These are phyloP conservation scores for Philhelius pedissequus DNA, from an alignment of 2,888 invertebrate genomes.

Conservation along the genomic window DNA sequence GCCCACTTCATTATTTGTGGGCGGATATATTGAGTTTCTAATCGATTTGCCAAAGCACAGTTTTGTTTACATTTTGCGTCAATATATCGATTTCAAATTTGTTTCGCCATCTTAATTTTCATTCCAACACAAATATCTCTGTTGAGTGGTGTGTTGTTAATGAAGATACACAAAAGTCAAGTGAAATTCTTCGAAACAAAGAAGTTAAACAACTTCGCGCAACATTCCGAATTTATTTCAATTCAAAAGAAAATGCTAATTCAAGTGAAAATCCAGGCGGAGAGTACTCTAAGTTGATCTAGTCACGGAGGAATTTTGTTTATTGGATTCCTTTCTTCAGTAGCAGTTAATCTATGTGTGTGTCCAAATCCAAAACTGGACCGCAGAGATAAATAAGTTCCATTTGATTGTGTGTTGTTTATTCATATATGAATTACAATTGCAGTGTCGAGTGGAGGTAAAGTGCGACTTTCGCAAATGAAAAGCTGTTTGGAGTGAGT, in stretches of 20 bases:
- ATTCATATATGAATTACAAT: not conserved
- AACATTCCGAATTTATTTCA: not conserved
- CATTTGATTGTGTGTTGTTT: not conserved
- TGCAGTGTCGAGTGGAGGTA: conserved; percentile 12
- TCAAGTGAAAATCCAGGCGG: conserved; percentile 10
- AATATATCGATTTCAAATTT: not conserved
- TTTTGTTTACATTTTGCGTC: conserved; percentile 43
- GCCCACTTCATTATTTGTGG: conserved; percentile 45
- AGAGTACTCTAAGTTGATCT: conserved; percentile 15
- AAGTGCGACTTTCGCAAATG: conserved; percentile 41
- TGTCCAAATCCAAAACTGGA: conserved; percentile 42
- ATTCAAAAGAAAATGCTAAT: conserved; percentile 5
- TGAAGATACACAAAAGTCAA: not conserved
- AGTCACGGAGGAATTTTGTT: not conserved
- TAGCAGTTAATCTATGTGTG: not conserved
- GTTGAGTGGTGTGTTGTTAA: too few species aligned
- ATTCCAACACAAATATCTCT: not conserved
- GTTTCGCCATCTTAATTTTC: not conserved
- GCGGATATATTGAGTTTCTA: conserved; percentile 41
- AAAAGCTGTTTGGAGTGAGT: too few species aligned
- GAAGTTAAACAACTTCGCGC: not conserved
- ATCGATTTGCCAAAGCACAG: conserved; percentile 30
- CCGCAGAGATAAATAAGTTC: conserved; percentile 24
- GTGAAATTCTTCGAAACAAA: not conserved
- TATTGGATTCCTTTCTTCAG: not conserved